Conservation (phyloP, 2,113 vertebrate species). For the Callipepla californica region DNA sequence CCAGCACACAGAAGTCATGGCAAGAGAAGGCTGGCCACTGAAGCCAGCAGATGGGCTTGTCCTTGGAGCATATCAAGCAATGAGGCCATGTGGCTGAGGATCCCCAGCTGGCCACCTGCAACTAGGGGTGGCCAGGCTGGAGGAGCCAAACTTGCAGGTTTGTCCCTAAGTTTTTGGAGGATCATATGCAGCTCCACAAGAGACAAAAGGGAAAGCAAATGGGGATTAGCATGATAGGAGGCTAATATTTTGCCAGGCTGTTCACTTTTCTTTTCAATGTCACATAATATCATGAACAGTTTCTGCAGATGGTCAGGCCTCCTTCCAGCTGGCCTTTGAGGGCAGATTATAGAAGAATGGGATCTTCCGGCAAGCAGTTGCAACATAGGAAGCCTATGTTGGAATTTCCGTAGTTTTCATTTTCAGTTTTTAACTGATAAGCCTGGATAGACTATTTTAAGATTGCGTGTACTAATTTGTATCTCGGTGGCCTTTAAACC, state of each 20-base stretch:
- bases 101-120: constrained; percentile 14
- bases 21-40: neutral
- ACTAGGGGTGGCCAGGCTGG: neutral
- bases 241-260: neutral
- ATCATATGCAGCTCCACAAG: neutral
- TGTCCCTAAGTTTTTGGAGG: neutral
- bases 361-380: neutral
- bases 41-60: constrained; percentile 28
- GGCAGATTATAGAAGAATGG: neutral
- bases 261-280: neutral
- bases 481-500: neutral
- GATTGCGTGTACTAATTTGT: neutral
- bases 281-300: neutral
- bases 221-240: neutral
- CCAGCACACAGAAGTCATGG: too few species aligned
- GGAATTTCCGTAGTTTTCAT: neutral
- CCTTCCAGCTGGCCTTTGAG: neutral
- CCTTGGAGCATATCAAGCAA: neutral
- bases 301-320: neutral
- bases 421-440: neutral
- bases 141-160: constrained; percentile 7
- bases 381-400: neutral
- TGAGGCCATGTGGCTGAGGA: neutral
- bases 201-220: neutral
- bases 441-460: neutral